phyloP scores from a whole-genome alignment of 2,113 vertebrate species.

The Lophius piscatorius region DNA sequence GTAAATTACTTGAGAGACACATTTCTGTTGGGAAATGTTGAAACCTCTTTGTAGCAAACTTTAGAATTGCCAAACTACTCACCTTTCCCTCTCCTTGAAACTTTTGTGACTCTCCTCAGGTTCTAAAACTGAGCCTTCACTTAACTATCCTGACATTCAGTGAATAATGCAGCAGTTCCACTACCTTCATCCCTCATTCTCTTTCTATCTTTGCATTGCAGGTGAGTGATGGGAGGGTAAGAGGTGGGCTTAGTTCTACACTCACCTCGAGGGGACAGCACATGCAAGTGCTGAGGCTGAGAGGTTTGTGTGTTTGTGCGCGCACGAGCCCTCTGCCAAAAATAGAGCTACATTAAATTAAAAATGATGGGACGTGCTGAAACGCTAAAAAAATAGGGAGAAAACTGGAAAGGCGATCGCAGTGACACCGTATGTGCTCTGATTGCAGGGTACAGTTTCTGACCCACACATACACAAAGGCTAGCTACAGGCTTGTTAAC shows the following conservation, averaged over 20 bases:
- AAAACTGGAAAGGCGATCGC: slow-evolving; percentile 41
- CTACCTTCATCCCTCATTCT: slow-evolving; percentile 53
- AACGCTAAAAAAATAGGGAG: slow-evolving; percentile 20
- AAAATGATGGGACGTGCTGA: slow-evolving; percentile 54
- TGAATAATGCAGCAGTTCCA: slow-evolving; percentile 76
- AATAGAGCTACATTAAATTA: slow-evolving; percentile 61
- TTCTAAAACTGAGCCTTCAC: slow-evolving; percentile 51
- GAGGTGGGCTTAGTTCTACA: slow-evolving; percentile 41
- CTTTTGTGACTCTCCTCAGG: slow-evolving; percentile 26
- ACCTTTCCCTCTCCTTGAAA: slow-evolving; percentile 60
- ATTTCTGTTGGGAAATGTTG: neutral
- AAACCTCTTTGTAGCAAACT: slow-evolving; percentile 51
- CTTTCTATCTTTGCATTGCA: slow-evolving; percentile 61
- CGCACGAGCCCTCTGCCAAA: slow-evolving; percentile 20
- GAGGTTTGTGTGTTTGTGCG: slow-evolving; percentile 2
- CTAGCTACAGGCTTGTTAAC: slow-evolving; percentile 21
- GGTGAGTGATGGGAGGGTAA: slow-evolving; percentile 63
- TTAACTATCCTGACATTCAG: slow-evolving; percentile 59
- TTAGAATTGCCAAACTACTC: slow-evolving; percentile 26
- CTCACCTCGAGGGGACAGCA: slow-evolving; percentile 63
- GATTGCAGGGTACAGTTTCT: slow-evolving; percentile 13
- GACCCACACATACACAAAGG: slow-evolving; percentile 19
- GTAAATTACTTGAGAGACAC: neutral
- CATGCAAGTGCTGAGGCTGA: slow-evolving; percentile 46
- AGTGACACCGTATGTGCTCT: slow-evolving; percentile 49